Evolutionary conservation across 1,140 invertebrate species (phyloP), one percentile per base, ranked within the genome.

Genomic region (Nylanderia fulva): DNA sequence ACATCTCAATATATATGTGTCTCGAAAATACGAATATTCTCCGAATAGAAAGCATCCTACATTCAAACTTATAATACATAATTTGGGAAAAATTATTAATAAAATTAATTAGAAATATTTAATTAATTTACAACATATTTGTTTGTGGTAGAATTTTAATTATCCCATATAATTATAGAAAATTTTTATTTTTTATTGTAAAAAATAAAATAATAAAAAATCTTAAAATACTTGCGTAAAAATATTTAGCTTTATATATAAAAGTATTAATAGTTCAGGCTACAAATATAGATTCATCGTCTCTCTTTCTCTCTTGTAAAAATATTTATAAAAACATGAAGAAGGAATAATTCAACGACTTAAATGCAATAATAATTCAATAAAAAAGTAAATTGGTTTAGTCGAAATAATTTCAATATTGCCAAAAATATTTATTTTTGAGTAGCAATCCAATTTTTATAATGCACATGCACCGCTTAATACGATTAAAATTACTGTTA

Each of bases 401-500:
- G 18, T 63, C n/a, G 11, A 66, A 52, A 79, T 52, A 58, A 11
- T 39, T 69, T 69, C 21, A 54, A 56, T 39, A 27, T 56, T 42
- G 33, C 7, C 33, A 54, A 33, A 11, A 56, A 79, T 27, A 80
- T 79, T 54, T 39, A 54, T 52, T 69, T 42, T 68, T 54, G 45
- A 13, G 45, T 11, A 66, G n/a, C 5, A 13, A 24, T 69, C 42
- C 18, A 56, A 58, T 82, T 58, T 58, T 42, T 36, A 71, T 24
- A 33, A 39, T 36, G 42, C 75, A 33, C 24, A n/a, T 13, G 29
- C 60, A 45, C 29, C 36, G 77, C 36, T 82, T 72, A 71, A 82
- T 71, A 82, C 13, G 52, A 21, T 39, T 71, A 54, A 80, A 80
- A 80, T 68, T 71, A 52, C 64, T 58, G 71, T 80, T 71, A 82